Evolutionary conservation across 2,888 invertebrate genomes (phyloP).

Genomic region (Metacarcinus magister): DNA sequence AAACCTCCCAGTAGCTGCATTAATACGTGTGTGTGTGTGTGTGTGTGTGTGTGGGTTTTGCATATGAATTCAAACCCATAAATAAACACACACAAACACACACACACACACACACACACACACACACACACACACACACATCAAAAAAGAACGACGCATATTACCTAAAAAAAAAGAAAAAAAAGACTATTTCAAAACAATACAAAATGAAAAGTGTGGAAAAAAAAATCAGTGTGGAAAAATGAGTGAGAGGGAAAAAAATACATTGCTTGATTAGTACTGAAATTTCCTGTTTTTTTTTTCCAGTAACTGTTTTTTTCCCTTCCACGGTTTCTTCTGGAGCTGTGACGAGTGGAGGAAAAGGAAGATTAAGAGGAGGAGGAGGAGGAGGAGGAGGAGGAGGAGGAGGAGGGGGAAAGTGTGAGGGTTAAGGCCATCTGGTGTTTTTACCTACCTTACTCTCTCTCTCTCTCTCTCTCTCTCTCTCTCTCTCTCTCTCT

Average conservation of each 20-base stretch:
- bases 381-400: not conserved
- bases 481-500: slow-evolving; percentile 45
- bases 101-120: too few relatives aligned
- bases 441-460: not conserved
- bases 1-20: not conserved
- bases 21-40: not conserved
- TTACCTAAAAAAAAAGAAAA: too few relatives aligned
- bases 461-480: slow-evolving; percentile 48
- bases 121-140: too few relatives aligned
- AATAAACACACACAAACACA: not conserved
- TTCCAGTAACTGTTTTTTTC: not conserved
- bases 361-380: not conserved
- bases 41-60: not conserved
- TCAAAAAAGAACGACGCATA: too few relatives aligned
- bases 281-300: not conserved
- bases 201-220: too few relatives aligned
- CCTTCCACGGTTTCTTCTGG: not conserved
- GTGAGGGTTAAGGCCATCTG: not conserved
- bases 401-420: not conserved
- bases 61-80: not conserved
- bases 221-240: not conserved
- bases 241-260: not conserved
- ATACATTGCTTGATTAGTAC: not conserved
- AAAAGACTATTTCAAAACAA: too few relatives aligned
- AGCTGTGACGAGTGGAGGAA: not conserved